Base-by-base conservation (phyloP, 1,140 invertebrate species). In the Amyelois transitella region DNA sequence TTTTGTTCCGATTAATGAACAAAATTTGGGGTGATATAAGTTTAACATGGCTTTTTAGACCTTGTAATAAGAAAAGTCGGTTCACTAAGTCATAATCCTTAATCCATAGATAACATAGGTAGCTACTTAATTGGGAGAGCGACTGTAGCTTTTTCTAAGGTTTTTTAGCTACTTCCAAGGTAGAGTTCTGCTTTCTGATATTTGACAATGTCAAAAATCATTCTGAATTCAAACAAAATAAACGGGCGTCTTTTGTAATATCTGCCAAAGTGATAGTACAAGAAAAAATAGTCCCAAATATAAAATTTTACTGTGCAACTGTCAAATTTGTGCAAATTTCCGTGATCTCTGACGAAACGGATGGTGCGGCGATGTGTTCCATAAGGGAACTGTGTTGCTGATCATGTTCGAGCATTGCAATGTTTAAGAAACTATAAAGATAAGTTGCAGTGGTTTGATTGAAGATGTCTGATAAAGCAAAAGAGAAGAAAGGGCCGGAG, bases 401-500 rank as follows among this genome's bases (percentile, higher is more conserved):
- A 12, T 28, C 25, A 28, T 38, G 32, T 2, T 38, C 17, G 12
- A 3, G 7, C 1, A 3, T 0, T 14, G 5, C 1, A 38, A 38
- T 38, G 17, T 38, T 38, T 38, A 38, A 38, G 17, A 8, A 3
- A 14, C n/a, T 14, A 14, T 14, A n/a, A 8, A 14, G 5, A 38
- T 12, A 14, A 14, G 7, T 8, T 28, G 25, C 6, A 20, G 18
- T 48, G 19, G 25, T 28, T 3, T 38, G 1, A 4, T n/a, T 21
- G 4, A 21, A 21, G 4, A 64, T 64, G 57, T 51, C 53, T 22
- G 58, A 64, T 28, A 73, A 77, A 62, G 69, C 57, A 6, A 57
- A 62, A 6, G 51, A 69, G 18, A 51, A 61, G 24, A 71, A 71
- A 49, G 55, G 50, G 12, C 48, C 21, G 10, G 67, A 72, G n/a